Evolutionary conservation across 2,797 vertebrate species (phyloP), one percentile per base, ranked within the genome.

Genomic region (Gymnodraco acuticeps): DNA sequence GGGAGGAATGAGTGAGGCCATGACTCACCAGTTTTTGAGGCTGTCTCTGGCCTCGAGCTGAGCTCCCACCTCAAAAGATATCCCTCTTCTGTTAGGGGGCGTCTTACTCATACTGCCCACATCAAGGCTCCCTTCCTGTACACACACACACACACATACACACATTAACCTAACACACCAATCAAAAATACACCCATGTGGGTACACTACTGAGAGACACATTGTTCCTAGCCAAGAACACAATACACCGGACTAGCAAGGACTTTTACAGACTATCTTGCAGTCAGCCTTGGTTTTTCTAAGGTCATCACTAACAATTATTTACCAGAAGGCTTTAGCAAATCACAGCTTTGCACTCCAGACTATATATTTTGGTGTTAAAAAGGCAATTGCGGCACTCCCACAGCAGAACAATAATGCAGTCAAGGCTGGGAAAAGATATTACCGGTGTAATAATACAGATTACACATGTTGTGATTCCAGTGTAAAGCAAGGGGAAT

Each of bases 71-170:
- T 99, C 97, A 96, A 98, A 99, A 93, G 95, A 95, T 93, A 99
- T 99, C 91, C 98, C 98, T 96, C 97, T 96, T 96, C 98, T 97
- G 96, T 97, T 98, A 93, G 98, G 98, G 95, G 97, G 97, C 93
- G 96, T 96, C 96, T 97, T 98, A 96, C 95, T 98, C 97, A 99
- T 99, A 95, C 91, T 94, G 92, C 90, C 88, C 90, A 91, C 93
- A 94, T 94, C 90, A 91, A 93, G 90, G 86, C 91, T 86, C 75
- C 63, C 78, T 88, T 94, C 92, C 93, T 93, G 91, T 46, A 87
- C 75, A 88, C 61, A 11, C 47, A 20, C 61, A 3, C 62, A 20
- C 46, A 69, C 17, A 84, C 31, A 88, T 48, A 85, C 58, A 84
- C 42, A 75, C 38, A 86, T 43, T 75, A 54, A 77, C 50, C 42